Conservation (phyloP, 1,140 invertebrate genomes). For the Sycophila sp. region DNA sequence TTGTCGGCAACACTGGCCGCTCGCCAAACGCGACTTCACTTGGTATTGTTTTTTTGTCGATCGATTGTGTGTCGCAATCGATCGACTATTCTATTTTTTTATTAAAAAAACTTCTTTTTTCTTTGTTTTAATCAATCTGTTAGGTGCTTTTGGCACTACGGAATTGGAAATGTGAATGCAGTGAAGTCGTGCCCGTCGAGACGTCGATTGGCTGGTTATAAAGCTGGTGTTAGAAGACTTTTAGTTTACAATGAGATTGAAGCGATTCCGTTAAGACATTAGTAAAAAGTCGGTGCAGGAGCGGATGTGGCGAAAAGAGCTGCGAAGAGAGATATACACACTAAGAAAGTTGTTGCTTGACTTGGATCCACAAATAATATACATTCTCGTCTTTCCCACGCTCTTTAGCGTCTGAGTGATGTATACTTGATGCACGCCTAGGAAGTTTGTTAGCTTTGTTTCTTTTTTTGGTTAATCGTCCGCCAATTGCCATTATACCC, state of each 20-base stretch:
- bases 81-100: too few relatives aligned
- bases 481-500: slow-evolving; percentile 18
- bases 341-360: slow-evolving; percentile 3
- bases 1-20: slow-evolving; percentile 5
- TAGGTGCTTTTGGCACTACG: slow-evolving; percentile 26
- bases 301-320: neutral
- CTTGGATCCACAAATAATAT: too few relatives aligned
- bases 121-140: neutral
- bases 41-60: too few relatives aligned
- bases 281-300: neutral
- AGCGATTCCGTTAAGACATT: slow-evolving; percentile 19
- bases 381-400: too few relatives aligned
- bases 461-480: neutral
- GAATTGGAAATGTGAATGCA: neutral
- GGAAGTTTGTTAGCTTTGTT: too few relatives aligned
- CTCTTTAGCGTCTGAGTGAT: too few relatives aligned
- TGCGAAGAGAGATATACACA: neutral
- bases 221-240: too few relatives aligned
- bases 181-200: slow-evolving; percentile 25
- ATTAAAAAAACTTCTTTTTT: neutral
- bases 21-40: slow-evolving; percentile 17
- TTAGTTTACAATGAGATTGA: too few relatives aligned
- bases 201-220: slow-evolving; percentile 5
- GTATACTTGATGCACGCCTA: too few relatives aligned
- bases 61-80: too few relatives aligned